phyloP scores from a whole-genome alignment of 2,113 vertebrate genomes.

The Lampris incognitus region DNA sequence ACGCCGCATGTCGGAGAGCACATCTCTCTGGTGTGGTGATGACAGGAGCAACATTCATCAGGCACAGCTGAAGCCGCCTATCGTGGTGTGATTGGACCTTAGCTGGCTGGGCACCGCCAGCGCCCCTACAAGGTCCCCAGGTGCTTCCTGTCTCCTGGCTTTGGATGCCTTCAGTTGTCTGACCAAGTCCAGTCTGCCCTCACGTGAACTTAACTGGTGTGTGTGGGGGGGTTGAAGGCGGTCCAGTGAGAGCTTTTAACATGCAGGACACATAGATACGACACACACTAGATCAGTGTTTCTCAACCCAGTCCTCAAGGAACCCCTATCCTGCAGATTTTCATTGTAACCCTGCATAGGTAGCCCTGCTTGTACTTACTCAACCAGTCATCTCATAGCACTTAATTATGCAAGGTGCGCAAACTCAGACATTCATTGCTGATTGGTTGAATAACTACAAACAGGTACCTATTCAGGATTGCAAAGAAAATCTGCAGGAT shows the following conservation, averaged over 20 bases:
- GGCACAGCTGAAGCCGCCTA: conserved; percentile 50
- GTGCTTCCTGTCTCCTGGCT: conserved; percentile 63
- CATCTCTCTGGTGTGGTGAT: conserved; percentile 43
- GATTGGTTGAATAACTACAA: too few relatives aligned
- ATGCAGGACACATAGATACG: not conserved
- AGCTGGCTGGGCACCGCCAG: conserved; percentile 39
- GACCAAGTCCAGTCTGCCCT: conserved; percentile 30
- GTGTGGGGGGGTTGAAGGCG: not conserved
- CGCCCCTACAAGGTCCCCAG: conserved; percentile 60
- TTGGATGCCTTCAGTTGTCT: conserved; percentile 49
- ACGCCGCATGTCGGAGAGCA: conserved; percentile 3
- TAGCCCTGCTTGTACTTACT: too few relatives aligned
- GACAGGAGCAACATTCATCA: conserved; percentile 68
- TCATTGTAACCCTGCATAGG: too few relatives aligned
- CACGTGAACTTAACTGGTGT: not conserved
- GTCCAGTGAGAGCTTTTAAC: not conserved
- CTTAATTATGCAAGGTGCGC: too few relatives aligned
- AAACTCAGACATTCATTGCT: too few relatives aligned
- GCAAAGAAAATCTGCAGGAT: too few relatives aligned
- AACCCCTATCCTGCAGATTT: too few relatives aligned
- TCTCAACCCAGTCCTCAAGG: too few relatives aligned
- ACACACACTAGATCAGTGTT: not conserved
- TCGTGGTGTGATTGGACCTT: conserved; percentile 69
- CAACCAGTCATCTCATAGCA: too few relatives aligned
- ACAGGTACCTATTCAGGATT: too few relatives aligned